Base-by-base conservation (phyloP, 2,888 invertebrate species). In the Nomada goodeniana region DNA sequence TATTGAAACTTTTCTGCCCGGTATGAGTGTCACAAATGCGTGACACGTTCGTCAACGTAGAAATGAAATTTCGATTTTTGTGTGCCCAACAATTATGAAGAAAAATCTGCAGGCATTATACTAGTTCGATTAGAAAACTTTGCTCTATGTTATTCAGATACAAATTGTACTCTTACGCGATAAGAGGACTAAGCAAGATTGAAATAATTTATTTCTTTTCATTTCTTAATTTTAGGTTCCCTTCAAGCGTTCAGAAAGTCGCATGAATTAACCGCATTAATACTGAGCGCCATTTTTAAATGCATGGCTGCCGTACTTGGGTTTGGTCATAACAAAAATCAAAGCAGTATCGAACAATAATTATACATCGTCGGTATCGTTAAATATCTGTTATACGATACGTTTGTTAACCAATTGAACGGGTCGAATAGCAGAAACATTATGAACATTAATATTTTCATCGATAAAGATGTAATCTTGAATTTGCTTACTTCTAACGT, bases 251-350 rank as follows among this genome's bases (percentile, higher is more conserved):
- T 29, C 11, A 15, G 20, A 69, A 69, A 29, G 18, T 69, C 15
- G n/a, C 23, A 23, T 4, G 10, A n/a, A 29, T 60, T 26, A 44
- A 5, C 5, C 15, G 63, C 20, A n/a, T 20, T 59, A 63, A 3
- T 20, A n/a, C 20, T 42, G 20, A 36, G 65, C 77, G 71, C 70
- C 60, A 80, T 67, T 36, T 80, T 80, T 20, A 53, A 59, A 44
- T 60, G 5, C 53, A 23, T 20, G 18, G 50, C 36, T 18, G 64
- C 15, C 26, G 44, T 29, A 10, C 1, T 26, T 15, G 13, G 3
- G 15, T 15, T 36, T 50, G 11, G 13, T 29, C 42, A 10, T 26
- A 26, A 13, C 5, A 26, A 18, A 29, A 59, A 13, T 18, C 18
- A 4, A 59, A 59, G 7, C 15, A 29, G 26, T 59, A 59, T 15